phyloP scores from a whole-genome alignment of 2,888 invertebrate genomes.

The Charanyca ferruginea region DNA sequence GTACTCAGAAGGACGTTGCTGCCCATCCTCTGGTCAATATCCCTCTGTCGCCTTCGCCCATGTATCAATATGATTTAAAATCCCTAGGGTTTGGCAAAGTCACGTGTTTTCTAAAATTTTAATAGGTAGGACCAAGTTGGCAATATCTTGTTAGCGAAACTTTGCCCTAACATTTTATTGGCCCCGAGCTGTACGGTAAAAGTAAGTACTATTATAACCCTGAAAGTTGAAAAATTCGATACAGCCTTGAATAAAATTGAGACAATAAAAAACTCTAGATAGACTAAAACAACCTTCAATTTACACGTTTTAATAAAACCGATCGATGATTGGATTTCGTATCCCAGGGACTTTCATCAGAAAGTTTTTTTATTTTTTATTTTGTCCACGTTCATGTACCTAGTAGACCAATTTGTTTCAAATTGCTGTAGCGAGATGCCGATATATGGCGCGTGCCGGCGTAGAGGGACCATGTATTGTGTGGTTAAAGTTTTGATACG shows the following conservation, averaged over 20 bases:
- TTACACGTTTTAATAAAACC: slow-evolving; percentile 25
- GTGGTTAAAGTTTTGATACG: neutral
- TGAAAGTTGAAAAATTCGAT: slow-evolving; percentile 8
- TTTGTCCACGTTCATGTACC: slow-evolving; percentile 30
- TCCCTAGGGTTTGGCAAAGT: too few relatives aligned
- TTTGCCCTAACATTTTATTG: slow-evolving; percentile 1
- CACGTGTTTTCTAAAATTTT: neutral
- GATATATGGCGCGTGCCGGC: slow-evolving; percentile 29
- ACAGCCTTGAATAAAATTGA: slow-evolving; percentile 10
- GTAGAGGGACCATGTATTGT: slow-evolving; percentile 16
- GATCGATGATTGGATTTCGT: slow-evolving; percentile 41
- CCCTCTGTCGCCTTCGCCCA: too few relatives aligned
- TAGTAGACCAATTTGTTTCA: slow-evolving; percentile 52
- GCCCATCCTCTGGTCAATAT: too few relatives aligned
- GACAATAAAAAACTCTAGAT: slow-evolving; percentile 1
- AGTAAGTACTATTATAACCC: neutral
- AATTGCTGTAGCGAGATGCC: slow-evolving; percentile 54
- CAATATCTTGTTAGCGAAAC: slow-evolving; percentile 3
- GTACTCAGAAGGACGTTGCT: too few relatives aligned
- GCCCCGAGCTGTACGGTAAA: neutral
- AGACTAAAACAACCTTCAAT: slow-evolving; percentile 39
- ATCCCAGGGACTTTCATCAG: slow-evolving; percentile 9
- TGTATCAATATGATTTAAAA: too few relatives aligned
- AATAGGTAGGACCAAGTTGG: neutral
- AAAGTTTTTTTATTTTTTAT: slow-evolving; percentile 48